A percentile compares a stretch with the other conserved stretches of the same genome.
phyloP scores from a whole-genome alignment of 2,113 vertebrate genomes.

The Gambusia holbrooki region DNA sequence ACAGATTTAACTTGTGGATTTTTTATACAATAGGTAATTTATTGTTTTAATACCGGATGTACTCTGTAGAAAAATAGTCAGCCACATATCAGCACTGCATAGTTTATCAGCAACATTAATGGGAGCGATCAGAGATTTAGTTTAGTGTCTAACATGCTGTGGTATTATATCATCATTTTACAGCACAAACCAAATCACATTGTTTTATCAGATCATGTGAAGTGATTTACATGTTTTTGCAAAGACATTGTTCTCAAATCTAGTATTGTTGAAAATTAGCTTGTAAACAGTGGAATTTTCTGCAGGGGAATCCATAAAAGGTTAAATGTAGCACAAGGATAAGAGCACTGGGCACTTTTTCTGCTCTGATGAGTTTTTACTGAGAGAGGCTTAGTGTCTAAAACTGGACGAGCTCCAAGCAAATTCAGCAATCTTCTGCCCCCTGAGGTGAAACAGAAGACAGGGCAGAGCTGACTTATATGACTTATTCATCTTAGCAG shows the following conservation, averaged over 20 bases:
- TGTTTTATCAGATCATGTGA: neutral
- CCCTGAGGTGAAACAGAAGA: conserved; percentile 47
- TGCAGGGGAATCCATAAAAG: conserved; percentile 21
- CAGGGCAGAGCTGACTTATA: conserved; percentile 41
- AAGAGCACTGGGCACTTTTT: conserved; percentile 3
- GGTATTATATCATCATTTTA: too few species aligned
- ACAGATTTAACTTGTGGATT: neutral
- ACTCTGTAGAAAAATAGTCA: too few species aligned
- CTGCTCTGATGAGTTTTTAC: conserved; percentile 19
- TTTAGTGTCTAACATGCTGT: too few species aligned
- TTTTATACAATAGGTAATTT: neutral
- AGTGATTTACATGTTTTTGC: neutral
- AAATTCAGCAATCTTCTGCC: conserved; percentile 57
- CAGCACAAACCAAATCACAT: too few species aligned
- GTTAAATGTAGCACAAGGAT: conserved; percentile 19
- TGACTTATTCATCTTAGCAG: conserved; percentile 68
- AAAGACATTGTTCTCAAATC: neutral
- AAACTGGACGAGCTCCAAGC: conserved; percentile 65
- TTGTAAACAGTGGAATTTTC: conserved; percentile 27
- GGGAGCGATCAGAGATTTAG: too few species aligned
- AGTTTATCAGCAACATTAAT: too few species aligned
- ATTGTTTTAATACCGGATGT: neutral
- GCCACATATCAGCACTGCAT: too few species aligned
- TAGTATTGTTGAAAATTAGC: neutral
- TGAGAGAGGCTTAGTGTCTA: conserved; percentile 37